Base-by-base conservation (phyloP, 2,797 vertebrate genomes). In the Chrosomus eos region DNA sequence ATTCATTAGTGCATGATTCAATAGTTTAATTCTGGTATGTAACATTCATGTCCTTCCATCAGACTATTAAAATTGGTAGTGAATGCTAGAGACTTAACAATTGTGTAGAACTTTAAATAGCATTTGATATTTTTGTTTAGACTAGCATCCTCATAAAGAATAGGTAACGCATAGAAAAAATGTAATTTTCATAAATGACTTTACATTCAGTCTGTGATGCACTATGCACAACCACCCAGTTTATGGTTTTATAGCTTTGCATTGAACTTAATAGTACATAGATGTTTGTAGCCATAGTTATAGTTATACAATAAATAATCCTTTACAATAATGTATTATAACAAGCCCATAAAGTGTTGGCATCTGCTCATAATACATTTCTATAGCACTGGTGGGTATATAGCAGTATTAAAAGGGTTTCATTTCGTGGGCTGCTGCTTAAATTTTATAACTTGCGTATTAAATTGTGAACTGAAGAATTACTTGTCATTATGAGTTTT, bases 381-480 rank as follows among this genome's bases (percentile, higher is more conserved):
- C 5, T 38, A 21, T 21, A 26, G 28, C 31, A 75, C 33, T n/a
- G 23, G 31, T 36, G 74, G 60, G 40, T 82, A 45, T 43, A 45
- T 76, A 53, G 16, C 71, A 66, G 40, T 64, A 75, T 48, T 55
- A 83, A 83, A 76, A 40, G 0, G 1, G 11, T 38, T 48, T 40
- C 18, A 40, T 83, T 76, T 5, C 51, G 43, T 83, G 33, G 58
- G 43, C 43, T 21, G 28, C 58, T n/a, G 28, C 71, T 75, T 66
- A 75, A 26, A 18, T 51, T 82, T 75, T 75, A 75, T 38, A 31
- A 53, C 72, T 78, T 43, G 36, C 21, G 2, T 3, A 8, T 28
- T 75, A 40, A 83, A 75, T 76, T 53, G 31, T 76, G 62, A 67
- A 38, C 60, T 53, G 62, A 76, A 55, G n/a, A 83, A 83, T 83